These are phyloP conservation scores for Thyatira batis DNA, from an alignment of 2,888 invertebrate genomes.

Conservation along the genomic window DNA sequence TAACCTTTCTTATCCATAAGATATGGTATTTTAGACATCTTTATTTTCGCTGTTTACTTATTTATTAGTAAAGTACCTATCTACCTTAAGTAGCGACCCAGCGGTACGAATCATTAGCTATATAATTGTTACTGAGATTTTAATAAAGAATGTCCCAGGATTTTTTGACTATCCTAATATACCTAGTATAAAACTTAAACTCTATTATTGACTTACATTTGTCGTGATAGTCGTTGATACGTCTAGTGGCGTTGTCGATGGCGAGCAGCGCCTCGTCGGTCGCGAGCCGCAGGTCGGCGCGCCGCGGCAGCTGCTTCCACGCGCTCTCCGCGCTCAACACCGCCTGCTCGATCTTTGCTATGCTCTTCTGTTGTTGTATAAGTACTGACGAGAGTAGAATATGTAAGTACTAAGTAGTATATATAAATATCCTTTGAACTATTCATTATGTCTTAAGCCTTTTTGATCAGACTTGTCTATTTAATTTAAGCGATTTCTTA, in stretches of 20 bases:
- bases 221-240: constrained; percentile 67
- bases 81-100: too few relatives aligned
- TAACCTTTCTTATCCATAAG: neutral
- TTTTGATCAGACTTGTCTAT: too few relatives aligned
- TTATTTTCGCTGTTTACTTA: too few relatives aligned
- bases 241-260: constrained; percentile 78
- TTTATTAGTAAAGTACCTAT: too few relatives aligned
- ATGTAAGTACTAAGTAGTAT: neutral
- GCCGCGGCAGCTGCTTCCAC: constrained; percentile 78
- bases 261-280: constrained; percentile 84
- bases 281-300: constrained; percentile 77
- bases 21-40: too few relatives aligned
- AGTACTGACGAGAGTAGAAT: constrained; percentile 49
- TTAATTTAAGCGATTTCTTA: neutral
- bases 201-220: constrained; percentile 56
- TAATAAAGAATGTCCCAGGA: too few relatives aligned
- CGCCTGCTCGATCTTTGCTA: constrained; percentile 63
- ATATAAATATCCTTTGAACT: neutral
- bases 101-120: too few relatives aligned
- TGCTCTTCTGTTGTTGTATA: constrained; percentile 71
- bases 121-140: too few relatives aligned
- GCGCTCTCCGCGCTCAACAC: constrained; percentile 72
- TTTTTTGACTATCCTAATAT: too few relatives aligned
- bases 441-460: too few relatives aligned
- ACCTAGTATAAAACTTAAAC: too few relatives aligned